Percentiles rank a stretch among this genome's conserved stretches.
These are phyloP conservation scores for Drosophila melanica DNA, from an alignment of 1,140 invertebrate genomes.

Conservation along the genomic window DNA sequence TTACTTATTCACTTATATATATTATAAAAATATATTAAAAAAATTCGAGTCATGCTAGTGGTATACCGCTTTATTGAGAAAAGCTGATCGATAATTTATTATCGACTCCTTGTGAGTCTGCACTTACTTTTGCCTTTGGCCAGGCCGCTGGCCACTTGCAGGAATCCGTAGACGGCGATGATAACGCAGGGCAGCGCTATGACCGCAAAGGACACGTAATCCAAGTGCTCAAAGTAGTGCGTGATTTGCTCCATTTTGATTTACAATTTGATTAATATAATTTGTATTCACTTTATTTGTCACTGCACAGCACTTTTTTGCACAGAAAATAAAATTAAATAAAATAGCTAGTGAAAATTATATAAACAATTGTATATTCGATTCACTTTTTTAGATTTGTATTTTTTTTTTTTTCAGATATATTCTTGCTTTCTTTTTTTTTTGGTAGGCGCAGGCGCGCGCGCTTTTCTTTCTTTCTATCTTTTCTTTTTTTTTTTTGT, in stretches of 20 bases:
- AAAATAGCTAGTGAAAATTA: not conserved
- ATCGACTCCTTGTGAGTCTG: not conserved
- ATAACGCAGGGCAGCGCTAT: conserved; percentile 68
- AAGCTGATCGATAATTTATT: conserved; percentile 6
- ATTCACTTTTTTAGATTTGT: not conserved
- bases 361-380: conserved; percentile 8
- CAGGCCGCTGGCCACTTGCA: conserved; percentile 65
- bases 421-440: conserved; percentile 10
- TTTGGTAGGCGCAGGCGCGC: conserved; percentile 25
- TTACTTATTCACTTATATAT: not conserved
- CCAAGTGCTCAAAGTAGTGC: conserved; percentile 70
- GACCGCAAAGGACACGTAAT: conserved; percentile 77
- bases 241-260: conserved; percentile 68
- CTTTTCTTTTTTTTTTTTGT: conserved; percentile 1
- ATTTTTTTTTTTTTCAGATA: not conserved
- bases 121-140: conserved; percentile 73
- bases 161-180: conserved; percentile 67
- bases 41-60: too few relatives aligned
- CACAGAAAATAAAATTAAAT: conserved; percentile 49
- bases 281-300: conserved; percentile 7
- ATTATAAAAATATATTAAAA: too few relatives aligned
- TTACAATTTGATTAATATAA: conserved; percentile 14
- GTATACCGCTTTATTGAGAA: not conserved
- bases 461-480: conserved; percentile 1
- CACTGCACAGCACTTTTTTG: conserved; percentile 41